Conservation (phyloP, 2,797 vertebrate species). For the Mallotus villosus region DNA sequence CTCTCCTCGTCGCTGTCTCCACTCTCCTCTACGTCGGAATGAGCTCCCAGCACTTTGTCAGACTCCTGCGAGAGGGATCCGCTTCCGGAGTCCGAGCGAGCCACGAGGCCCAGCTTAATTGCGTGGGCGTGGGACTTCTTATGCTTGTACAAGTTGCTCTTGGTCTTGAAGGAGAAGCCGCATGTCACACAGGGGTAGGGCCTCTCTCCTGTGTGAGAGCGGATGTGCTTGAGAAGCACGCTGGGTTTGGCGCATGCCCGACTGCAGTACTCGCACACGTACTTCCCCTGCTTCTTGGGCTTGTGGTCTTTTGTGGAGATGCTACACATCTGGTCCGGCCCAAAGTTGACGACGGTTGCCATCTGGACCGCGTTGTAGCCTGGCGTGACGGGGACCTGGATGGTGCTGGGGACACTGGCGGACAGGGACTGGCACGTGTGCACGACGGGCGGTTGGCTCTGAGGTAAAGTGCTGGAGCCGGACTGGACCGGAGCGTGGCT, state of each 20-base stretch:
- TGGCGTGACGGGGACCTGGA: constrained; percentile 85
- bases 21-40: constrained; percentile 92
- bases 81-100: constrained; percentile 84
- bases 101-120: constrained; percentile 92
- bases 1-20: constrained; percentile 95
- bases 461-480: constrained; percentile 82
- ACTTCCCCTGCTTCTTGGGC: constrained; percentile 95
- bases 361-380: constrained; percentile 85
- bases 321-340: constrained; percentile 84
- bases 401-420: constrained; percentile 81
- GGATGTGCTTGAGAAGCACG: constrained; percentile 96
- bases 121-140: constrained; percentile 98
- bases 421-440: constrained; percentile 85
- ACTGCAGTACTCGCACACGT: constrained; percentile 93
- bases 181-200: constrained; percentile 96
- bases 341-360: constrained; percentile 84
- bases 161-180: constrained; percentile 99
- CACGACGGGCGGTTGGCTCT: constrained; percentile 86
- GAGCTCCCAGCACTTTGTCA: constrained; percentile 85
- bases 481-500: constrained; percentile 79
- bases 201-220: constrained; percentile 96
- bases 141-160: constrained; percentile 99
- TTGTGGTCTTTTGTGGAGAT: constrained; percentile 91
- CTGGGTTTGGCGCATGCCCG: constrained; percentile 97
- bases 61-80: constrained; percentile 91